These are phyloP conservation scores for Hermaeophaga mercurialis DNA, from an alignment of 2,888 invertebrate species.

Conservation along the genomic window DNA sequence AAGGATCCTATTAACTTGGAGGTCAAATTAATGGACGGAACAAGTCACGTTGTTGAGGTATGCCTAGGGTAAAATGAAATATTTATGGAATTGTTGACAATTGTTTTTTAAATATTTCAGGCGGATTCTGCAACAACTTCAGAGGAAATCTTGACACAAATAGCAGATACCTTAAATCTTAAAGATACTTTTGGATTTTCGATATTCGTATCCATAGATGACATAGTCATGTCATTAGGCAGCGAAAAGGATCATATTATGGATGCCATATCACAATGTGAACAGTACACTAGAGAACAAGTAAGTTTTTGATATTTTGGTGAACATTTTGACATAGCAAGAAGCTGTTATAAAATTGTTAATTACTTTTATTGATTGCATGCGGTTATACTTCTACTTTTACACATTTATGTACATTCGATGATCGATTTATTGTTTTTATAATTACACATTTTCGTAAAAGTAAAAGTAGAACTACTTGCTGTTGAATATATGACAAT, in stretches of 20 bases:
- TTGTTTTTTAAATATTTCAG: constrained; percentile 53
- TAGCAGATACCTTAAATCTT: constrained; percentile 77
- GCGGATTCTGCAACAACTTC: constrained; percentile 93
- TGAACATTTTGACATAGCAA: too few relatives aligned
- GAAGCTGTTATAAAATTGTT: too few relatives aligned
- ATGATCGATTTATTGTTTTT: too few relatives aligned
- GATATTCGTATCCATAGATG: constrained; percentile 85
- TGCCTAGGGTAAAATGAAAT: too few relatives aligned
- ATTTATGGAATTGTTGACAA: background rate
- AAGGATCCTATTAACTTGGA: constrained; percentile 83
- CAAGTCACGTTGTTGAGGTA: constrained; percentile 77
- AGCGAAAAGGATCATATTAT: constrained; percentile 90
- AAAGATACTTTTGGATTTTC: constrained; percentile 90
- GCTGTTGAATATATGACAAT: too few relatives aligned
- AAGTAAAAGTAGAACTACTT: too few relatives aligned
- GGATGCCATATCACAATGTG: constrained; percentile 96
- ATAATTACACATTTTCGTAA: too few relatives aligned
- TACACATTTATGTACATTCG: too few relatives aligned
- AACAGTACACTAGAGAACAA: constrained; percentile 89
- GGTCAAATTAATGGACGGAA: constrained; percentile 88
- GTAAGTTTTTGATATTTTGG: too few relatives aligned
- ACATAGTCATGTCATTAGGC: constrained; percentile 88
- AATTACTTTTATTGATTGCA: too few relatives aligned
- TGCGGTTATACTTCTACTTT: too few relatives aligned
- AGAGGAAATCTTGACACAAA: constrained; percentile 80